A percentile compares a stretch with the other conserved stretches of the same genome.
phyloP scores from a whole-genome alignment of 2,113 vertebrate genomes.

The Penelope pileata region DNA sequence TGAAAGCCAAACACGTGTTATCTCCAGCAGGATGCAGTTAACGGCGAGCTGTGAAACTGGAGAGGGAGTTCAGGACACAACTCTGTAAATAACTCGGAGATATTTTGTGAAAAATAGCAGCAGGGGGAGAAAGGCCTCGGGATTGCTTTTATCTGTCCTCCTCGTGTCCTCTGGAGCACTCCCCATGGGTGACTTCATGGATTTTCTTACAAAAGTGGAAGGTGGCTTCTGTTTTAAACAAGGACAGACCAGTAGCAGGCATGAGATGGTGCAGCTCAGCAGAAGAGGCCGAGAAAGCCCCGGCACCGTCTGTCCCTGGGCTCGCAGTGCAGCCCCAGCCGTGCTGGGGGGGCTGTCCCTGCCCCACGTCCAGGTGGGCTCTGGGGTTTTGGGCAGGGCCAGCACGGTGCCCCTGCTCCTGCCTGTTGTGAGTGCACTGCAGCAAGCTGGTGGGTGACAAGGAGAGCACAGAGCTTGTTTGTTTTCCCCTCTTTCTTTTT shows the following conservation, averaged over 20 bases:
- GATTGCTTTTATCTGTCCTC: background rate
- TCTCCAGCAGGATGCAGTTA: constrained; percentile 4
- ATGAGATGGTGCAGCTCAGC: background rate
- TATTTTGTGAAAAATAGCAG: background rate
- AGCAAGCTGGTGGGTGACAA: background rate
- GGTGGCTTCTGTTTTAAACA: background rate
- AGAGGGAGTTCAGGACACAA: constrained; percentile 10
- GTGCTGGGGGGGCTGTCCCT: background rate
- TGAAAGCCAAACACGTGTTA: background rate
- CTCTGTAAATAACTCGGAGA: constrained; percentile 22
- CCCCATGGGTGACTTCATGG: background rate
- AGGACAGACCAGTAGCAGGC: background rate
- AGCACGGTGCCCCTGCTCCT: background rate
- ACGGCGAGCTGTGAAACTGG: constrained; percentile 48
- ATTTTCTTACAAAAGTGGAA: background rate
- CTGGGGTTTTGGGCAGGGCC: background rate
- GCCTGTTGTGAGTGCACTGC: background rate
- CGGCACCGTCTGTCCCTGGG: background rate
- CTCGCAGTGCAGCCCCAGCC: background rate
- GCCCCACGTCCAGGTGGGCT: background rate
- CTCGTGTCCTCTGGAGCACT: background rate
- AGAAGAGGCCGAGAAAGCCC: background rate
- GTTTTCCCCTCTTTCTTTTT: background rate
- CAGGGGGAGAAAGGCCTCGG: background rate
- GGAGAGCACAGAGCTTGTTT: background rate